phyloP scores from a whole-genome alignment of 1,140 invertebrate species.

The Brachionus plicatilis region DNA sequence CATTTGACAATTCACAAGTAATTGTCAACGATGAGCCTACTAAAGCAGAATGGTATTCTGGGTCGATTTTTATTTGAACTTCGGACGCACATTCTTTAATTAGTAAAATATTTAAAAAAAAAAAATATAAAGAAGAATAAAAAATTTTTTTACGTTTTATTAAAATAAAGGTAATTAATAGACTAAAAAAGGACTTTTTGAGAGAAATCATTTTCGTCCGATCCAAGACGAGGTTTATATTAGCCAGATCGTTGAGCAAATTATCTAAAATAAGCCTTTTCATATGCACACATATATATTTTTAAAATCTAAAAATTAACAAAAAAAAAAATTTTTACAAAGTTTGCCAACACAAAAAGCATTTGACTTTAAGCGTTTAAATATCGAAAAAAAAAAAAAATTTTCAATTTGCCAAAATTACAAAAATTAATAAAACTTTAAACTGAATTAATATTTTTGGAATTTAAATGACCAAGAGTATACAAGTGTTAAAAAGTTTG shows the following conservation, averaged over 20 bases:
- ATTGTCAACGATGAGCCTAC: constrained; percentile 10
- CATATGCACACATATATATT: neutral
- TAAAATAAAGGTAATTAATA: neutral
- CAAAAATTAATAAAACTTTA: neutral
- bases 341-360: neutral
- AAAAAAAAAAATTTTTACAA: neutral
- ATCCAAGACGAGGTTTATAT: neutral
- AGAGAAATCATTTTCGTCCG: neutral
- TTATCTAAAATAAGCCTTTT: neutral
- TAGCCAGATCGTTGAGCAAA: neutral
- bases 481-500: neutral
- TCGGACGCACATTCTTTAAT: neutral
- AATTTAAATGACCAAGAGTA: neutral
- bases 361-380: too few species aligned
- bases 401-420: neutral
- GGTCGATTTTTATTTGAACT: neutral
- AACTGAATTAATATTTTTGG: neutral
- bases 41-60: neutral
- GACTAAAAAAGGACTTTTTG: neutral
- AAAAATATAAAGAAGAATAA: neutral
- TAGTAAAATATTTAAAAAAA: neutral
- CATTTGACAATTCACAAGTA: constrained; percentile 14
- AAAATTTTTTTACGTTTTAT: neutral
- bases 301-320: neutral
- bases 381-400: neutral